Base-by-base conservation (phyloP, 2,888 invertebrate species). In the Eupeodes luniger region DNA sequence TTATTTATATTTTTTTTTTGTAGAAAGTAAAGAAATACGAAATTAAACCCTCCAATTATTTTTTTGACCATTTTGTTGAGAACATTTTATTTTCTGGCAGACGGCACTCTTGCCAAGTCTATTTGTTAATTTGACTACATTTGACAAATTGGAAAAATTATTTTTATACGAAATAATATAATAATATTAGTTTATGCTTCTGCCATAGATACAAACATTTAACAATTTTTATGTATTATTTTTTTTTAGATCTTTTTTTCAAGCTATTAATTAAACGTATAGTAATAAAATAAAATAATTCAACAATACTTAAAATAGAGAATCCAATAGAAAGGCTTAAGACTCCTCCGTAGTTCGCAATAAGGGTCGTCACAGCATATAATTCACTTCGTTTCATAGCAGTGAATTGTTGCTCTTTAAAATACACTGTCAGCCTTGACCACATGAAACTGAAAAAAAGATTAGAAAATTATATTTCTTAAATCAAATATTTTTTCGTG, bases 401-500 rank as follows among this genome's bases (percentile, higher is more conserved):
- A 67, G 96, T 95, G 90, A 96, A 96, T 91, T 96, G 96, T 47
- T 95, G 94, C 90, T 96, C 96, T 92, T 96, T 96, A 93, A 96
- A 96, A 93, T 96, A 96, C 14, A 96, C 94, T 90, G 95, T 94
- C 14, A 96, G 94, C 3, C 96, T 94, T 0, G 96, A 94, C 91
- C 94, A 94, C 89, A 94, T 92, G 12, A 94, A 91, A 85, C 95
- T 95, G 90, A 70, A 94, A 90, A 40, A 12, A 40, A 53, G 66
- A 44, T 9, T 27, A 27, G 27, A 27, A 27, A 27, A 11, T 3
- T 12, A n/a, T 7, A 10, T 6, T 7, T 14, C 16, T 44, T 34
- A 36, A 53, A 16, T 53, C 27, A 11, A 55, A 16, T 12, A 47
- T 11, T 11, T 12, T 11, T 11, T 47, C 10, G 47, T 47, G 12